phyloP scores from a whole-genome alignment of 2,888 invertebrate species.

The Dasysyrphus tricinctus region DNA sequence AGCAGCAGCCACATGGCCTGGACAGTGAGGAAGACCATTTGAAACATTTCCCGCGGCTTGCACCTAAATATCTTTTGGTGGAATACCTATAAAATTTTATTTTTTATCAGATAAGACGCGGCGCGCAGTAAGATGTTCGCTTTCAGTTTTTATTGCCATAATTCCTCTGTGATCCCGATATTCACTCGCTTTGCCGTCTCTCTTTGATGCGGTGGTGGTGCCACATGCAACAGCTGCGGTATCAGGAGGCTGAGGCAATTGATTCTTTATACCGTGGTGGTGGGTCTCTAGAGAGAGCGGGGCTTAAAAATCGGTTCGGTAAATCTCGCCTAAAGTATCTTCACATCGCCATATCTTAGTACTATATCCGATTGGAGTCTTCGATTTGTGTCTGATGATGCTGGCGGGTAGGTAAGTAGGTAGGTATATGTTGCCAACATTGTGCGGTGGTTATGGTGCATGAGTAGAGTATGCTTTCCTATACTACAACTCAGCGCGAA shows the following conservation, averaged over 20 bases:
- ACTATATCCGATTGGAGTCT: conserved; percentile 48
- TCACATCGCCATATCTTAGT: conserved; percentile 5
- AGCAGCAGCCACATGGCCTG: neutral
- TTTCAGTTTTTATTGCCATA: conserved; percentile 73
- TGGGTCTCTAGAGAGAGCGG: conserved; percentile 30
- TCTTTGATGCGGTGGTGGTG: conserved; percentile 1
- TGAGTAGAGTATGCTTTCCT: neutral
- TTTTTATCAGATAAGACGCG: conserved; percentile 72
- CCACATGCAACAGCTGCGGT: conserved; percentile 62
- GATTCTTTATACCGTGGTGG: conserved; percentile 60
- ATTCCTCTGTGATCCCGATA: conserved; percentile 41
- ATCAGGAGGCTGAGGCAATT: conserved; percentile 64
- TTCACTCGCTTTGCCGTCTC: neutral
- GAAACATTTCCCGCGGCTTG: conserved; percentile 29
- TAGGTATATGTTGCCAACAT: conserved; percentile 8
- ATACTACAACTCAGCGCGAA: conserved; percentile 51
- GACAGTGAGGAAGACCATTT: conserved; percentile 6
- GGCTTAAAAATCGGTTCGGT: conserved; percentile 29
- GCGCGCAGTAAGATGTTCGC: conserved; percentile 70
- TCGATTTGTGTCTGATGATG: conserved; percentile 39
- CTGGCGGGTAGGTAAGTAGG: conserved; percentile 10
- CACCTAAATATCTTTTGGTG: conserved; percentile 23
- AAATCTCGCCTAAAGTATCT: conserved; percentile 30
- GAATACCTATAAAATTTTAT: conserved; percentile 58
- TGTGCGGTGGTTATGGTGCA: conserved; percentile 12